A percentile compares a stretch with the other conserved stretches of the same genome.
These are phyloP conservation scores for Phymatocera aterrima DNA, from an alignment of 2,888 invertebrate genomes.

Conservation along the genomic window DNA sequence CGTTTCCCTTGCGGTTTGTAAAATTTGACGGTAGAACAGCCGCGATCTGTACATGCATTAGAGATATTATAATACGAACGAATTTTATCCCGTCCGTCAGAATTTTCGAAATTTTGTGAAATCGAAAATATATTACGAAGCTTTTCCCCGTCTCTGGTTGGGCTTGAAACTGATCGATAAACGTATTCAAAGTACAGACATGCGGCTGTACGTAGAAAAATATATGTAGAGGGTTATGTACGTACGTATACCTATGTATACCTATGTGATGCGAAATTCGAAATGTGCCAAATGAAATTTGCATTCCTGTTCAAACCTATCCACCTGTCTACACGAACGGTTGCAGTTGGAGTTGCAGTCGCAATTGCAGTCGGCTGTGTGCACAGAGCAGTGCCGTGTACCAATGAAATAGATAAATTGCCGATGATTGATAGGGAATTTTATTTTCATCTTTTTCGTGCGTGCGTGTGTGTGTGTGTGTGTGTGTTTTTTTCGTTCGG, in stretches of 20 bases:
- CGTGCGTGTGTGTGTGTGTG: no score
- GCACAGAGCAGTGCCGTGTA: no score
- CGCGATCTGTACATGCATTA: no score
- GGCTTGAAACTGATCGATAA: neutral
- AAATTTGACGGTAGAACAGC: no score
- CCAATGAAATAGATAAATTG: conserved; percentile 23
- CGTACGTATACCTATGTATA: neutral
- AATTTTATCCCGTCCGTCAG: no score
- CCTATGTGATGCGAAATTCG: neutral
- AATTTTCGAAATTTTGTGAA: no score
- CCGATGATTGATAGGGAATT: conserved; percentile 38
- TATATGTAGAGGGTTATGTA: no score
- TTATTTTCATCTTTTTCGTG: no score
- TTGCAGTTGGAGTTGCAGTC: neutral
- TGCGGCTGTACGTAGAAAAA: no score
- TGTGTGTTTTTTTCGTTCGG: no score
- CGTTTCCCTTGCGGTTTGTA: neutral
- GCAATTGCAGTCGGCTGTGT: neutral
- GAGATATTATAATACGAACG: no score
- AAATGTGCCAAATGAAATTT: conserved; percentile 26
- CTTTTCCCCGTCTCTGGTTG: neutral
- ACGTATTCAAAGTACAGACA: conserved; percentile 1
- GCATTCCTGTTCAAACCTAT: conserved; percentile 19
- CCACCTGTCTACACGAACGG: neutral
- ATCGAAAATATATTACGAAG: neutral